Percentiles rank a stretch among this genome's conserved stretches.
These are phyloP conservation scores for Nephila pilipes DNA, from an alignment of 1,140 invertebrate species.

Conservation along the genomic window DNA sequence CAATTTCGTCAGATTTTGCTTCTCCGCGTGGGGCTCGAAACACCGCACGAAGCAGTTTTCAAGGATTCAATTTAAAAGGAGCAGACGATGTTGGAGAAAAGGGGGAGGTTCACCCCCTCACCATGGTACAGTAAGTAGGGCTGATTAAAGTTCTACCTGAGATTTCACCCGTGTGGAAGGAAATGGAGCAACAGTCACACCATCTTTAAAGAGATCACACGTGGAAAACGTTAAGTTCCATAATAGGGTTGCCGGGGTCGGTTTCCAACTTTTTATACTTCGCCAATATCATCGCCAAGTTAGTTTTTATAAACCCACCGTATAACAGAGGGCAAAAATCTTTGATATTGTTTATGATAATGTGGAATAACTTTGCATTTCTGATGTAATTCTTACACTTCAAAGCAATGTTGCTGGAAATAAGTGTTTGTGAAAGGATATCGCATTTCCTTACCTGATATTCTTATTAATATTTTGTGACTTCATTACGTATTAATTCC, in stretches of 20 bases:
- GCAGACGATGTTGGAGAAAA: conserved; percentile 6
- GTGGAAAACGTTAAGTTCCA: conserved; percentile 39
- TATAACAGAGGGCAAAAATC: too few species aligned
- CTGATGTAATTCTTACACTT: too few species aligned
- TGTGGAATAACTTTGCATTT: too few species aligned
- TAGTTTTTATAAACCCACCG: not conserved
- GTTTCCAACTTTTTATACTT: not conserved
- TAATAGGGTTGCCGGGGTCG: conserved; percentile 33
- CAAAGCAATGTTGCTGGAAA: too few species aligned
- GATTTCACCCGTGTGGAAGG: not conserved
- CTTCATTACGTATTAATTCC: too few species aligned
- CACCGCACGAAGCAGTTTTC: conserved; percentile 69
- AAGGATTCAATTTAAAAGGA: conserved; percentile 74
- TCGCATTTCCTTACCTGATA: too few species aligned
- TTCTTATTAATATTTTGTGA: too few species aligned
- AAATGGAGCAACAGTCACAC: conserved; percentile 69
- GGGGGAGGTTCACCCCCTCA: conserved; percentile 8
- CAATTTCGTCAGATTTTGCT: conserved; percentile 73
- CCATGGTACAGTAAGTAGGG: conserved; percentile 39
- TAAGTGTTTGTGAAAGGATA: too few species aligned
- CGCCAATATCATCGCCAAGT: conserved; percentile 31
- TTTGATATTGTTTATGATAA: too few species aligned
- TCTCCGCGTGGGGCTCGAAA: not conserved
- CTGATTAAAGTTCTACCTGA: conserved; percentile 76
- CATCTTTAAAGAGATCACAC: conserved; percentile 52